These are phyloP conservation scores for Nyctibius bracteatus DNA, from an alignment of 2,113 vertebrate species.

Conservation along the genomic window DNA sequence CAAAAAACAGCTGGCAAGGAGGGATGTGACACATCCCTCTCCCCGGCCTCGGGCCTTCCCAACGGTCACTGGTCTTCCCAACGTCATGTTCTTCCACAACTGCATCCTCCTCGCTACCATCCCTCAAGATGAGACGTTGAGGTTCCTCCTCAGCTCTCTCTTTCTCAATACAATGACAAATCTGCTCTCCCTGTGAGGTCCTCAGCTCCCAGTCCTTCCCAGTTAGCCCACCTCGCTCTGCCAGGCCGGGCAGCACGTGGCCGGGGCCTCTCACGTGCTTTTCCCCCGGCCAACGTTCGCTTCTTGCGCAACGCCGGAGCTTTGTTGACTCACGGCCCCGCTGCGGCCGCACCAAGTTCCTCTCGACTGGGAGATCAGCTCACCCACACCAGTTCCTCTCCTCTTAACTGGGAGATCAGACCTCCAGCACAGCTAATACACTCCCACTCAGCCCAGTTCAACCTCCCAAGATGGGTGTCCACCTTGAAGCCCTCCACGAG, in stretches of 20 bases:
- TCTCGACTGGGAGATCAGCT: neutral
- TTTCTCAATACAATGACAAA: neutral
- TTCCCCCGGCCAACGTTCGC: neutral
- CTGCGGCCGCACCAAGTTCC: neutral
- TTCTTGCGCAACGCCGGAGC: neutral
- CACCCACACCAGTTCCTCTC: too few relatives aligned
- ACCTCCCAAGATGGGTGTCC: neutral
- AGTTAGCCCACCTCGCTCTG: neutral
- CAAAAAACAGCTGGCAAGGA: rapidly evolving
- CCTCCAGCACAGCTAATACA: too few relatives aligned
- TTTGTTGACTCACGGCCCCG: neutral
- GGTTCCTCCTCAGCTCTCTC: neutral
- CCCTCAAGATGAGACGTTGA: rapidly evolving
- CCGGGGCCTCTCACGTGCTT: neutral
- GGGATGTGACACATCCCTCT: rapidly evolving
- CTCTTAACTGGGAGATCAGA: too few relatives aligned
- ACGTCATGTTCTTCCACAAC: rapidly evolving
- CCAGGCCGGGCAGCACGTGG: rapidly evolving
- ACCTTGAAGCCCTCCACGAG: too few relatives aligned
- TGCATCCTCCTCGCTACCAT: neutral
- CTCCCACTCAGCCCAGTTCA: too few relatives aligned
- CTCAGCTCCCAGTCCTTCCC: neutral
- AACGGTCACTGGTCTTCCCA: neutral
- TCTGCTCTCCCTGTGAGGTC: rapidly evolving
- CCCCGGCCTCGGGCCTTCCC: neutral